phyloP scores from a whole-genome alignment of 1,140 invertebrate species.

The Laupala kohalensis region DNA sequence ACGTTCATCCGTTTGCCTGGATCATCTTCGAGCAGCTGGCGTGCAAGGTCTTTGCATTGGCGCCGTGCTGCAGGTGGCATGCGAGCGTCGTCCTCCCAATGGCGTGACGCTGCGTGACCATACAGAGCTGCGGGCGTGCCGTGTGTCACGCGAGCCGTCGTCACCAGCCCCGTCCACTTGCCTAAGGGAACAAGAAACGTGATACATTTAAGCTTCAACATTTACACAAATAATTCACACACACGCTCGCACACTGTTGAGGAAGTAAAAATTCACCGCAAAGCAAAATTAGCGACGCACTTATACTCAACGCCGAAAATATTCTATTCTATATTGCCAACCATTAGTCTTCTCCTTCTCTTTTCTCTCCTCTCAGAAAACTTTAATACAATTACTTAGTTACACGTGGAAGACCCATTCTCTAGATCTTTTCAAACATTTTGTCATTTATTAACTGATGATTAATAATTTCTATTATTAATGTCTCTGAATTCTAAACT shows the following conservation, averaged over 20 bases:
- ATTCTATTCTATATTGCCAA: too few relatives aligned
- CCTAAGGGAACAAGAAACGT: slow-evolving; percentile 18
- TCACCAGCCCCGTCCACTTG: slow-evolving; percentile 37
- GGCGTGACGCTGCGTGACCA: slow-evolving; percentile 18
- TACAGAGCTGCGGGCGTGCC: slow-evolving; percentile 38
- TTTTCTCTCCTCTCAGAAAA: too few relatives aligned
- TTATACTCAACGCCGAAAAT: too few relatives aligned
- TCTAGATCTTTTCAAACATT: too few relatives aligned
- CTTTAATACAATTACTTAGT: too few relatives aligned
- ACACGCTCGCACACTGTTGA: not conserved
- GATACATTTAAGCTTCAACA: too few relatives aligned
- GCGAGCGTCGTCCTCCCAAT: slow-evolving; percentile 31
- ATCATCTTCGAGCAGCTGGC: slow-evolving; percentile 29
- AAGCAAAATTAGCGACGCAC: not conserved
- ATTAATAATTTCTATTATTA: too few relatives aligned
- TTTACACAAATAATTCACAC: too few relatives aligned
- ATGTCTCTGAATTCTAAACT: too few relatives aligned
- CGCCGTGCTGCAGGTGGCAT: slow-evolving; percentile 16
- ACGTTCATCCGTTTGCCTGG: slow-evolving; percentile 32
- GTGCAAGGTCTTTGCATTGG: slow-evolving; percentile 30
- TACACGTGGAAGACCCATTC: too few relatives aligned
- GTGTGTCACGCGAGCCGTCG: slow-evolving; percentile 39
- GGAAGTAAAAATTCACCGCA: not conserved
- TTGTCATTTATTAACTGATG: too few relatives aligned
- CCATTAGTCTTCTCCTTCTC: too few relatives aligned